These are phyloP conservation scores for Amphilophus citrinellus DNA, from an alignment of 2,113 vertebrate genomes.

Conservation along the genomic window DNA sequence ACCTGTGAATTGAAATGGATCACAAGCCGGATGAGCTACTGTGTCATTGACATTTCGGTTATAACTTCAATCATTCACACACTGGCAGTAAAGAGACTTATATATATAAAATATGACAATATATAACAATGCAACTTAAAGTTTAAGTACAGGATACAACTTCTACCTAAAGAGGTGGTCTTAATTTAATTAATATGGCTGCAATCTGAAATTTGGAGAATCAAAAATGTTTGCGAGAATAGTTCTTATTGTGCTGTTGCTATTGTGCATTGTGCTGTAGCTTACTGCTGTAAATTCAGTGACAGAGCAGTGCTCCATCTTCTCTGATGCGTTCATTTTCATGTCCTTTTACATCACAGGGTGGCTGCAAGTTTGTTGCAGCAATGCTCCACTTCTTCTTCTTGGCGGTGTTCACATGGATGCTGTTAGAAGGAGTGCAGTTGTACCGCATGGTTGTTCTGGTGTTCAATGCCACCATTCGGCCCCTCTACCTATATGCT, in stretches of 20 bases:
- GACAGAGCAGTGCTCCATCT: background rate
- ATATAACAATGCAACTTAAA: too few species aligned
- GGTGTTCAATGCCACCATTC: conserved; percentile 86
- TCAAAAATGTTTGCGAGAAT: background rate
- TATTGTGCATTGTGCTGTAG: too few species aligned
- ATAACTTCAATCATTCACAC: background rate
- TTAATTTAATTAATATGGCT: background rate
- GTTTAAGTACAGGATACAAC: background rate
- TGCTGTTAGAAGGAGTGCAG: conserved; percentile 89
- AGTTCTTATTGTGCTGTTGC: background rate
- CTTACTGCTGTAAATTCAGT: background rate
- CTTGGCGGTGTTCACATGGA: conserved; percentile 88
- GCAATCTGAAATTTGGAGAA: background rate
- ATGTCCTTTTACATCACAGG: conserved; percentile 62
- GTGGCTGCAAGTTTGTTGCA: conserved; percentile 84
- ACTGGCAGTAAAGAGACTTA: background rate
- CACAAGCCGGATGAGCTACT: too few species aligned
- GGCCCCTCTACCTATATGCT: conserved; percentile 76
- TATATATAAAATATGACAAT: too few species aligned
- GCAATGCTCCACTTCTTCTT: conserved; percentile 88
- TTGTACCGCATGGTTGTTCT: conserved; percentile 90
- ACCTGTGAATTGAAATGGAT: too few species aligned
- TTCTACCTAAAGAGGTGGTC: background rate
- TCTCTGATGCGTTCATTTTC: background rate
- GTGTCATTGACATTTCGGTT: too few species aligned